Evolutionary conservation across 92 coral and sea anemone species (phyloP).

Genomic region (Phymanthus crucifer): DNA sequence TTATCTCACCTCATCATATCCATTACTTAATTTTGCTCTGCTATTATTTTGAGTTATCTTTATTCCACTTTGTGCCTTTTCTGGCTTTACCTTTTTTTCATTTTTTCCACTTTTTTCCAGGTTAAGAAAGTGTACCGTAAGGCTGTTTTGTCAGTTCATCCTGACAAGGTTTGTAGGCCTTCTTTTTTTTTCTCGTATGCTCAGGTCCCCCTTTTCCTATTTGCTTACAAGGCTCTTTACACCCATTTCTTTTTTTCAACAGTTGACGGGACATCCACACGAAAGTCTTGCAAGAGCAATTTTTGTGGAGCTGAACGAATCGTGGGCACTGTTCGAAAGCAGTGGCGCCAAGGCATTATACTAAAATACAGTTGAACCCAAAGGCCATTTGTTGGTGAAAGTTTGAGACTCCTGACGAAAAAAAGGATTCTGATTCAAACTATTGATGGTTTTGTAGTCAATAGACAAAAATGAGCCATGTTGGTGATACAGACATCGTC

Average conservation of each 20-base stretch:
- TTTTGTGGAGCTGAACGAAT: constrained; percentile 91
- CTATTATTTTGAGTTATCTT: no score
- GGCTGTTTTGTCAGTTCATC: constrained; percentile 94
- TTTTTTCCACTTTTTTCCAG: constrained; percentile 34
- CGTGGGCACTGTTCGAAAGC: constrained; percentile 94
- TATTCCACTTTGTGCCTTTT: not conserved
- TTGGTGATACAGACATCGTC: no score
- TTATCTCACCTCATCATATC: no score
- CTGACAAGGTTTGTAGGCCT: constrained; percentile 72
- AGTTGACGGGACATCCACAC: constrained; percentile 89
- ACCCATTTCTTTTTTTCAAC: not conserved
- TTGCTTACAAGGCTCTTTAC: not conserved
- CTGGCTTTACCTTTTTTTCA: not conserved
- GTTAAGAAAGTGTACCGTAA: constrained; percentile 85
- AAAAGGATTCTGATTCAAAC: no score
- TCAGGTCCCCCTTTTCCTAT: no score
- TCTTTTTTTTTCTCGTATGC: not conserved
- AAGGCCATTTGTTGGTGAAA: no score
- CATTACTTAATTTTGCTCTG: no score
- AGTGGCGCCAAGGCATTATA: constrained; percentile 89
- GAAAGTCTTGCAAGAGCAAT: constrained; percentile 91
- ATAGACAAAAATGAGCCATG: no score
- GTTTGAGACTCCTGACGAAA: no score
- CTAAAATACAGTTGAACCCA: constrained; percentile 19
- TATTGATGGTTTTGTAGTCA: no score